Base-by-base conservation (phyloP, 2,888 invertebrate species). In the Campaea margaritaria region DNA sequence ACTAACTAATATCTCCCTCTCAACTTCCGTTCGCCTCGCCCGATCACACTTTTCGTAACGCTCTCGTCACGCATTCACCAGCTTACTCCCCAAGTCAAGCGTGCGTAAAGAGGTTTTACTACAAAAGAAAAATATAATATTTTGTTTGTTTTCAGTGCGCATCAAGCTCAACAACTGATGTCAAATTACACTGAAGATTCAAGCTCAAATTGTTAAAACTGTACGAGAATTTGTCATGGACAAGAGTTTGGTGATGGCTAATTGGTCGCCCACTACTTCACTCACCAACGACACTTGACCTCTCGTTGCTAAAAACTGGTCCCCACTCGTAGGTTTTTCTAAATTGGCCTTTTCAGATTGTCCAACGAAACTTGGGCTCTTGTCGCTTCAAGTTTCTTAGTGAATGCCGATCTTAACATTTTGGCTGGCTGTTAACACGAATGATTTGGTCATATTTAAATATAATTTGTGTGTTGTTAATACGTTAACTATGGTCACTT, bases 181-280 rank as follows among this genome's bases (percentile, higher is more conserved):
- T 85, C 86, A 87, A 89, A 89, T 89, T 89, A 89, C 81, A 79
- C 74, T 71, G 74, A 81, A 82, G 83, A 85, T 83, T 77, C 71
- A 87, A 85, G 85, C 78, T 84, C 79, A 73, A 91, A 91, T 90
- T 88, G 90, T 91, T 91, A 87, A 88, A 89, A 90, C 90, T 91
- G 89, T 91, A 90, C 85, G 91, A 91, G 83, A 78, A 89, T 91
- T 91, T 75, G 90, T 84, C 83, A 89, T 86, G 88, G 86, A 78
- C 75, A 70, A 82, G 82, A 87, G 87, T 89, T 90, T 87, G 88
- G 88, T 89, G 86, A 84, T 81, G 82, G 76, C 81, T 90, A 91
- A 91, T 91, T 90, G 89, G 85, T 88, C 87, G 80, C 84, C 80
- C 84, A 84, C 83, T 73, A 81, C 70, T 70, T 68, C 59, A 69